Conservation (phyloP, 2,888 invertebrate species). For the Leptothorax acervorum region DNA sequence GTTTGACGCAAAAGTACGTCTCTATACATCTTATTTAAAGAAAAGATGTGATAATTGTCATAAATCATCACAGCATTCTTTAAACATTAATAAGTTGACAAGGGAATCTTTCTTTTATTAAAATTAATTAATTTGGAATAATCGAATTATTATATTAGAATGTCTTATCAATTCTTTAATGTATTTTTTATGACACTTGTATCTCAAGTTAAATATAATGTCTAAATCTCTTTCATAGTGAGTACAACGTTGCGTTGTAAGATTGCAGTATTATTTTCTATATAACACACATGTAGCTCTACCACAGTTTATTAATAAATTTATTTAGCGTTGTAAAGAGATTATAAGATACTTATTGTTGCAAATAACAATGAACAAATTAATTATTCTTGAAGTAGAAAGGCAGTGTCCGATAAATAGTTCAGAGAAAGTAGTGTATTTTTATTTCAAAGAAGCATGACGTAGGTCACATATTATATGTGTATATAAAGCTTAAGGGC, state of each 20-base stretch:
- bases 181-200: background rate
- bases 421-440: background rate
- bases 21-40: background rate
- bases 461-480: too few species aligned
- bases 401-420: background rate
- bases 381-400: background rate
- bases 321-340: background rate
- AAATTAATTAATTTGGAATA: background rate
- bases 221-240: background rate
- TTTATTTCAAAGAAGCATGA: background rate
- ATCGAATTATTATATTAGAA: background rate
- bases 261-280: background rate
- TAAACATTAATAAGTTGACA: background rate
- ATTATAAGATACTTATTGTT: background rate
- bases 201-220: background rate
- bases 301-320: background rate
- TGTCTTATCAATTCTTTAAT: background rate
- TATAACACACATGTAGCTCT: background rate
- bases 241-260: background rate
- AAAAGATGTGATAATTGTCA: background rate
- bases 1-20: background rate
- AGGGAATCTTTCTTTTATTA: background rate
- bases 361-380: background rate
- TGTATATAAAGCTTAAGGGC: background rate
- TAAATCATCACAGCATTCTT: background rate